Conservation (phyloP, 1,140 invertebrate species). For the Piezodorus guildinii region DNA sequence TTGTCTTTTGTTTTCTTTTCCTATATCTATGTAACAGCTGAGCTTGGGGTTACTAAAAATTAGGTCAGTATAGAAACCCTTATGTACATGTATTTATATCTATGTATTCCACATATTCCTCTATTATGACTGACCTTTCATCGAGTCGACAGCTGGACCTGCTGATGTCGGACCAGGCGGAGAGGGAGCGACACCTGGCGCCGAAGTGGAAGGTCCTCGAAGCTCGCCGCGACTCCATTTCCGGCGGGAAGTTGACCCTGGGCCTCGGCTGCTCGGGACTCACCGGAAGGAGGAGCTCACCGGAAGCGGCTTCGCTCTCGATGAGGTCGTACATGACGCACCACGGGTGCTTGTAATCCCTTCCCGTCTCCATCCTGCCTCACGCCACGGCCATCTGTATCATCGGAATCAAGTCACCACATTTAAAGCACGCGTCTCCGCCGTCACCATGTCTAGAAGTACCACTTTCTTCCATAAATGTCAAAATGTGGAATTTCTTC, state of each 20-base stretch:
- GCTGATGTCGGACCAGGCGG: slow-evolving; percentile 24
- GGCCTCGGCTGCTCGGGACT: background rate
- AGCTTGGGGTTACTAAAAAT: too few relatives aligned
- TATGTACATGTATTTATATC: too few relatives aligned
- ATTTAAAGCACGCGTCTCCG: too few relatives aligned
- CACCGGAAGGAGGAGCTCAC: slow-evolving; percentile 18
- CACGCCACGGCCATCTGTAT: too few relatives aligned
- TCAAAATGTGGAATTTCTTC: too few relatives aligned
- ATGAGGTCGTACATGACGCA: slow-evolving; percentile 26
- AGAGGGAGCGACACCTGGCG: slow-evolving; percentile 17
- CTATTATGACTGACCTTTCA: slow-evolving; percentile 17
- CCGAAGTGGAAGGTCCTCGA: slow-evolving; percentile 18
- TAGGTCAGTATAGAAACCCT: too few relatives aligned
- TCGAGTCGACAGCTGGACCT: slow-evolving; percentile 20
- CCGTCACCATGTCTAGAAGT: too few relatives aligned
- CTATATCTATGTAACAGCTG: too few relatives aligned
- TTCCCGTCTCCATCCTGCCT: background rate
- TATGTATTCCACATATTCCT: too few relatives aligned
- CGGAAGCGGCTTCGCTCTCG: slow-evolving; percentile 20
- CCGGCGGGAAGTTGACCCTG: slow-evolving; percentile 23
- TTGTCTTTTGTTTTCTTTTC: too few relatives aligned
- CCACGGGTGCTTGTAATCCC: slow-evolving; percentile 25
- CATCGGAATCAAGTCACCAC: too few relatives aligned
- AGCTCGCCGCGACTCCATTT: slow-evolving; percentile 14
- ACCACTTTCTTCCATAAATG: too few relatives aligned